A percentile compares a stretch with the other conserved stretches of the same genome.
These are phyloP conservation scores for Chaenodraco wilsoni DNA, from an alignment of 2,797 vertebrate genomes.

Conservation along the genomic window DNA sequence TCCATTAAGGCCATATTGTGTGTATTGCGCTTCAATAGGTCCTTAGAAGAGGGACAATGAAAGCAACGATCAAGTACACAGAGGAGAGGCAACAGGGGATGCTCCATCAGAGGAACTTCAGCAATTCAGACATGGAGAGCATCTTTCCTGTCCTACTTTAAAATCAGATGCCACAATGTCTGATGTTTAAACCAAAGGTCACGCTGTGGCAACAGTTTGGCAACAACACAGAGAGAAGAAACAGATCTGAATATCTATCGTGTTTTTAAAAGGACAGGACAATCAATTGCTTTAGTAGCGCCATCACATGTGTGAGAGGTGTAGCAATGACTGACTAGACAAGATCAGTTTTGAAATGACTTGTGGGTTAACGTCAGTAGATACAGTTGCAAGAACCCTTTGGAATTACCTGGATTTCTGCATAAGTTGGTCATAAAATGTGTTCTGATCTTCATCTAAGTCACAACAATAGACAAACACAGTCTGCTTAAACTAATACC, in stretches of 20 bases:
- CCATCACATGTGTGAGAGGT: too few relatives aligned
- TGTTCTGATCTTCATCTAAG: too few relatives aligned
- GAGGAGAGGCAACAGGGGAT: constrained; percentile 36
- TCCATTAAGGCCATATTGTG: constrained; percentile 53
- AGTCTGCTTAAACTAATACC: too few relatives aligned
- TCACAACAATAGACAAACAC: too few relatives aligned
- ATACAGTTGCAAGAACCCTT: too few relatives aligned
- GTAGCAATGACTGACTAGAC: too few relatives aligned
- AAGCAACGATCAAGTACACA: constrained; percentile 43
- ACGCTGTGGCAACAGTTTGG: not conserved
- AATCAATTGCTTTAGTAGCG: not conserved
- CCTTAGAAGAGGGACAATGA: constrained; percentile 34
- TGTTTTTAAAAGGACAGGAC: not conserved
- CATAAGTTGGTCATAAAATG: too few relatives aligned
- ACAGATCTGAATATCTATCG: not conserved
- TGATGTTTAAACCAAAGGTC: constrained; percentile 19
- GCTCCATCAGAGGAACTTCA: constrained; percentile 20
- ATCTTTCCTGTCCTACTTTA: constrained; percentile 4
- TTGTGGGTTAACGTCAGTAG: too few relatives aligned
- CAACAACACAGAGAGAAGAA: constrained; percentile 1
- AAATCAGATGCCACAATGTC: not conserved
- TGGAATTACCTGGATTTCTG: too few relatives aligned
- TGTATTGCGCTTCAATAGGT: constrained; percentile 42
- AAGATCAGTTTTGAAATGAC: too few relatives aligned
- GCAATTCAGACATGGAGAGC: constrained; percentile 18